phyloP scores from a whole-genome alignment of 2,113 vertebrate genomes.

The Capricornis sumatraensis region DNA sequence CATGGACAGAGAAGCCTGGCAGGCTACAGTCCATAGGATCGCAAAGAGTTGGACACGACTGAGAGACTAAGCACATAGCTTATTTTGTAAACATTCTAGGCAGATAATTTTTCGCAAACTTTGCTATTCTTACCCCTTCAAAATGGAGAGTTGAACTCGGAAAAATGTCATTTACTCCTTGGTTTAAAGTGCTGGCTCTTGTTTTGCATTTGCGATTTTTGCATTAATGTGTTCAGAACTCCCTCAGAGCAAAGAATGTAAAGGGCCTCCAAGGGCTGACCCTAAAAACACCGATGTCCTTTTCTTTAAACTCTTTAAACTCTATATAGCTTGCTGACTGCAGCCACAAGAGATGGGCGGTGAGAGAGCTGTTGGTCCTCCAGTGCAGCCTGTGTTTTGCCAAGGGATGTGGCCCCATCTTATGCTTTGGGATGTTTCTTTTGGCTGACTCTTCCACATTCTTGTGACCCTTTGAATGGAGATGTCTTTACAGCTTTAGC shows the following conservation, averaged over 20 bases:
- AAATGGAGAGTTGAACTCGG: not conserved
- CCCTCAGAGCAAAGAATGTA: not conserved
- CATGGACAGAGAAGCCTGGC: not conserved
- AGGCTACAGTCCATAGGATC: not conserved
- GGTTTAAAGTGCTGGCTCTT: not conserved
- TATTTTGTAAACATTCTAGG: not conserved
- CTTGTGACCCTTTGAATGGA: conserved; percentile 69
- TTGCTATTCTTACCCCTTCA: not conserved
- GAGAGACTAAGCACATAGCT: not conserved
- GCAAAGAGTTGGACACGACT: not conserved
- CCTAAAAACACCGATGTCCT: not conserved
- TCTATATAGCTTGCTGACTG: not conserved
- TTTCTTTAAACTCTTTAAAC: not conserved
- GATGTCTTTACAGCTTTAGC: conserved; percentile 53
- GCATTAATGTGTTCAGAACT: not conserved
- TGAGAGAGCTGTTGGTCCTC: conserved; percentile 25
- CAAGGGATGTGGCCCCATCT: conserved; percentile 47
- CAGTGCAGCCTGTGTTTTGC: conserved; percentile 17
- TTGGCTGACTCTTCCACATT: conserved; percentile 74
- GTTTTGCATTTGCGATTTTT: not conserved
- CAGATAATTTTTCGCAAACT: not conserved
- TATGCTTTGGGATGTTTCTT: conserved; percentile 61
- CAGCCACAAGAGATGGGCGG: not conserved
- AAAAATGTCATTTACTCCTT: not conserved
- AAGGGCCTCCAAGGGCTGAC: conserved; percentile 10